phyloP scores from a whole-genome alignment of 2,888 invertebrate species.

The Carabus problematicus region DNA sequence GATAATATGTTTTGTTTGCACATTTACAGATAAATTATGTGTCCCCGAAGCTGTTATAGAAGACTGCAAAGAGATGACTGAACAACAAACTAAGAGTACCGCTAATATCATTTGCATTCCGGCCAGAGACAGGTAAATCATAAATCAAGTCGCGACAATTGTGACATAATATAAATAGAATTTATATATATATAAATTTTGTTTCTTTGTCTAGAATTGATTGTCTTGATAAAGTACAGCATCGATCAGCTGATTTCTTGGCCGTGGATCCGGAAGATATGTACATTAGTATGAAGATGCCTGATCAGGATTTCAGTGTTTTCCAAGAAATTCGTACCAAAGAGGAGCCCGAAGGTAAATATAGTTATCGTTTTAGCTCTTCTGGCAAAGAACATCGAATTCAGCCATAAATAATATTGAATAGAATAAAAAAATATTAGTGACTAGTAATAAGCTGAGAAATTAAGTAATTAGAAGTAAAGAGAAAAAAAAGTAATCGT shows the following conservation, averaged over 20 bases:
- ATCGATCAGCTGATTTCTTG: slow-evolving; percentile 80
- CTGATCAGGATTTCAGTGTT: slow-evolving; percentile 76
- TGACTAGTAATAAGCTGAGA: too few relatives aligned
- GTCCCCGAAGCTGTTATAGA: slow-evolving; percentile 70
- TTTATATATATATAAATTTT: not conserved
- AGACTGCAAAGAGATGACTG: slow-evolving; percentile 73
- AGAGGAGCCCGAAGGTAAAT: slow-evolving; percentile 75
- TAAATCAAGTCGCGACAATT: slow-evolving; percentile 18
- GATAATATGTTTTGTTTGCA: not conserved
- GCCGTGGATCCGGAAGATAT: slow-evolving; percentile 88
- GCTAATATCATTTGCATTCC: slow-evolving; percentile 70
- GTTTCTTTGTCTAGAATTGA: slow-evolving; percentile 63
- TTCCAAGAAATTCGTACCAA: slow-evolving; percentile 79
- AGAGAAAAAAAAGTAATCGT: too few relatives aligned
- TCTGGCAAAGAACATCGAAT: not conserved
- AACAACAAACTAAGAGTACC: slow-evolving; percentile 66
- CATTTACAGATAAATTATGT: slow-evolving; percentile 73
- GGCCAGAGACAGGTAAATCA: slow-evolving; percentile 72
- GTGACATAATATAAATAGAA: not conserved
- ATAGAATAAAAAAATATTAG: not conserved
- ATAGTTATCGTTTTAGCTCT: not conserved
- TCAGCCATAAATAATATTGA: not conserved
- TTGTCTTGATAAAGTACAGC: slow-evolving; percentile 78
- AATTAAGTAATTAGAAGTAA: too few relatives aligned
- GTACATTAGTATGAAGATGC: slow-evolving; percentile 78